Evolutionary conservation across 2,797 vertebrate genomes (phyloP).

Genomic region (Crypturellus tataupa): DNA sequence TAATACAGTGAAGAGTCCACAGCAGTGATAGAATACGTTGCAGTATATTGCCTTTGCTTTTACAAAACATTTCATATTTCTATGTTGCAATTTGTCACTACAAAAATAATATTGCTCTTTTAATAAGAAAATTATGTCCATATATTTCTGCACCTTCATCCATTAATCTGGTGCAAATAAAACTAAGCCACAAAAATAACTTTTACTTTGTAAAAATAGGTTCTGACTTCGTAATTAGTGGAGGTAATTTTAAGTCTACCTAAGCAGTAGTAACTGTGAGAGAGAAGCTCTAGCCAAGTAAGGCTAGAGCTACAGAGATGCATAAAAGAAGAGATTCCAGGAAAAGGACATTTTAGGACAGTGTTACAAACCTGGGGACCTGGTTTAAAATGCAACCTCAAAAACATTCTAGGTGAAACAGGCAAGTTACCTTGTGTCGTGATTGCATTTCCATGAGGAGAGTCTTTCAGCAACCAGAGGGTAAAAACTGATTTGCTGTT

Average conservation of each 20-base stretch:
- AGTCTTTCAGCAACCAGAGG: not conserved
- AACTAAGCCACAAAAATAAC: not conserved
- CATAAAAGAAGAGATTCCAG: not conserved
- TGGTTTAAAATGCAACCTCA: not conserved
- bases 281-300: not conserved
- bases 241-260: not conserved
- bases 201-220: not conserved
- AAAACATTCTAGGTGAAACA: not conserved
- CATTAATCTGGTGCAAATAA: not conserved
- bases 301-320: not conserved
- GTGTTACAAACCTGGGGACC: not conserved
- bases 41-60: not conserved
- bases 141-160: not conserved
- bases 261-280: not conserved
- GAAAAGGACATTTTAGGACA: not conserved
- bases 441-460: not conserved
- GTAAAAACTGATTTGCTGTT: not conserved
- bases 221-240: not conserved
- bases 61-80: not conserved
- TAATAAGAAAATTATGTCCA: not conserved
- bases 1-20: fast-evolving
- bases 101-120: not conserved
- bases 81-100: not conserved
- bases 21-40: not conserved
- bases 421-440: not conserved